These are phyloP conservation scores for Prunella fulvescens DNA, from an alignment of 2,113 vertebrate genomes.

Conservation along the genomic window DNA sequence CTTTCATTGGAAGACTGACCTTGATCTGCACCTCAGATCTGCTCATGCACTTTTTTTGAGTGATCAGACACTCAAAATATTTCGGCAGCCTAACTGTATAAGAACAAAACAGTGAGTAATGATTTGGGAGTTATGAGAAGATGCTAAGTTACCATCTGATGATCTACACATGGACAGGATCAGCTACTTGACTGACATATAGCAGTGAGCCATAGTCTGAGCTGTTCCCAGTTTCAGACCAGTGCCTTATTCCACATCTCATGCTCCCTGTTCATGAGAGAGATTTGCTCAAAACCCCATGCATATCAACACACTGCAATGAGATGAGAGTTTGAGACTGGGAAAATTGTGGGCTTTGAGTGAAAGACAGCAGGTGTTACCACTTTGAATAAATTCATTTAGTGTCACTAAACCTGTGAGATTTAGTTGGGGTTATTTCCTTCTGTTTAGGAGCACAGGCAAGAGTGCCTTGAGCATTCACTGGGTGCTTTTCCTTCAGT, in stretches of 20 bases:
- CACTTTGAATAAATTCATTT: not conserved
- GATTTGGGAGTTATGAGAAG: not conserved
- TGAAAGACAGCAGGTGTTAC: not conserved
- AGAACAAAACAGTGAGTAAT: not conserved
- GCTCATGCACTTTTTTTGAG: not conserved
- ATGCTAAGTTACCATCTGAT: not conserved
- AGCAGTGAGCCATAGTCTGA: not conserved
- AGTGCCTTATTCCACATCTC: not conserved
- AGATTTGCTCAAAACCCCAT: not conserved
- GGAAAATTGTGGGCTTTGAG: not conserved
- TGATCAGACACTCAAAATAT: not conserved
- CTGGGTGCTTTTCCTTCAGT: constrained; percentile 22
- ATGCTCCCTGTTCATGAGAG: not conserved
- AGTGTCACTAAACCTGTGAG: not conserved
- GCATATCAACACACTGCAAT: not conserved
- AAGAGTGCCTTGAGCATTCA: not conserved
- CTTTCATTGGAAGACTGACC: not conserved
- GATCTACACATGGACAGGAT: not conserved
- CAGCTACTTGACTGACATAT: not conserved
- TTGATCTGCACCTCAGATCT: not conserved
- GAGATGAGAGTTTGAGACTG: not conserved
- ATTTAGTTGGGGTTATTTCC: not conserved
- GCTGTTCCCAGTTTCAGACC: not conserved
- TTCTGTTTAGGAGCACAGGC: not conserved
- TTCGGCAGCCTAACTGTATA: not conserved